Evolutionary conservation across 2,797 vertebrate genomes (phyloP).

Genomic region (Cetoscarus ocellatus): DNA sequence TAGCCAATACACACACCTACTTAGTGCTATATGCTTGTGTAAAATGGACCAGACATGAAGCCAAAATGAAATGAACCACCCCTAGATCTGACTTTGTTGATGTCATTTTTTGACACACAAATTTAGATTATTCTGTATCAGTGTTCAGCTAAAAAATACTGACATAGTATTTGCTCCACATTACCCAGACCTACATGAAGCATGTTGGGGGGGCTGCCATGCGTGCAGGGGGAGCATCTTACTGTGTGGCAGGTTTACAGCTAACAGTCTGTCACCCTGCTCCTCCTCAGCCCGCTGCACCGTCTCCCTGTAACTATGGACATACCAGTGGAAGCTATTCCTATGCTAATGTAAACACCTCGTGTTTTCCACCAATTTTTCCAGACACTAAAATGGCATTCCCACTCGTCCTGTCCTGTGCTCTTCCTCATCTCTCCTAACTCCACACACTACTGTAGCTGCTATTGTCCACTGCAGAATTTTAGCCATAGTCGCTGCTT

Average conservation of each 20-base stretch:
- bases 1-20: too few relatives aligned
- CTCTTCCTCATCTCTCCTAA: slow-evolving; percentile 18
- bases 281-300: slow-evolving; percentile 3
- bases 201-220: too few relatives aligned
- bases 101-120: too few relatives aligned
- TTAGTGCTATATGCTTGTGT: too few relatives aligned
- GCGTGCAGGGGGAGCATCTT: neutral
- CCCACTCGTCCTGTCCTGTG: slow-evolving; percentile 24
- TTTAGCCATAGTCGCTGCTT: slow-evolving; percentile 81
- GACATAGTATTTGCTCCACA: too few relatives aligned
- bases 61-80: too few relatives aligned
- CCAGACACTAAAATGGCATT: slow-evolving; percentile 40
- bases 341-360: slow-evolving; percentile 61
- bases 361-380: slow-evolving; percentile 48
- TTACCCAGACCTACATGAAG: too few relatives aligned
- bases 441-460: slow-evolving; percentile 60
- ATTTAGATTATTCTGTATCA: too few relatives aligned
- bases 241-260: slow-evolving; percentile 6
- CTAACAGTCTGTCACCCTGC: neutral
- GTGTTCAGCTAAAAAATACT: too few relatives aligned
- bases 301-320: slow-evolving; percentile 33
- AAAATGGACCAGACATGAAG: too few relatives aligned
- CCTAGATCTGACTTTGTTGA: too few relatives aligned
- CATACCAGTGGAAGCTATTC: slow-evolving; percentile 53
- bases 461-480: slow-evolving; percentile 73